These are phyloP conservation scores for Laticauda laticaudata DNA, from an alignment of 2,113 vertebrate species.

Conservation along the genomic window DNA sequence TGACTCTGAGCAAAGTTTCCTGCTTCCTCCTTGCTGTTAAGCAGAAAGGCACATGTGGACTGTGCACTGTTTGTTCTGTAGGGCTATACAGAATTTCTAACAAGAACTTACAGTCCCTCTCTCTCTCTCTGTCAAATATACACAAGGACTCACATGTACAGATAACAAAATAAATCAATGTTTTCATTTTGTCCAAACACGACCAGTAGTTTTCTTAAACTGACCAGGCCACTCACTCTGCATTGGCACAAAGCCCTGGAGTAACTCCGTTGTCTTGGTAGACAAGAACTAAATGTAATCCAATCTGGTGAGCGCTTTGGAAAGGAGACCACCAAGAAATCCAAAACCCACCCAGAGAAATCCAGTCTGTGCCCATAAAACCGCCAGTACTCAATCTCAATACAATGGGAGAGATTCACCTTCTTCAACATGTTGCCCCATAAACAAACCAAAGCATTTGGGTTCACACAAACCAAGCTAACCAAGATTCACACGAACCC, in stretches of 20 bases:
- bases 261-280: background rate
- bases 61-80: too few species aligned
- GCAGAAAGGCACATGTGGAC: too few species aligned
- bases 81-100: too few species aligned
- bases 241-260: background rate
- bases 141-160: background rate
- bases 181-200: background rate
- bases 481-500: background rate
- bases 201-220: background rate
- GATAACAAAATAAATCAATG: background rate
- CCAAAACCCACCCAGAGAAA: background rate
- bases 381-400: background rate
- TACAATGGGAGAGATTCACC: background rate
- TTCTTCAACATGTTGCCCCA: background rate
- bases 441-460: background rate
- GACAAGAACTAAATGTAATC: background rate
- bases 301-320: background rate
- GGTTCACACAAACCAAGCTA: background rate
- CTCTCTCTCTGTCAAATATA: background rate
- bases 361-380: background rate
- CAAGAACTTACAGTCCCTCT: background rate
- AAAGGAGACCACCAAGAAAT: background rate
- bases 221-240: background rate
- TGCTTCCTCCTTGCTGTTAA: too few species aligned
- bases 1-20: too few species aligned